Evolutionary conservation across 2,113 vertebrate species (phyloP).

Genomic region (Turdus rufiventris): DNA sequence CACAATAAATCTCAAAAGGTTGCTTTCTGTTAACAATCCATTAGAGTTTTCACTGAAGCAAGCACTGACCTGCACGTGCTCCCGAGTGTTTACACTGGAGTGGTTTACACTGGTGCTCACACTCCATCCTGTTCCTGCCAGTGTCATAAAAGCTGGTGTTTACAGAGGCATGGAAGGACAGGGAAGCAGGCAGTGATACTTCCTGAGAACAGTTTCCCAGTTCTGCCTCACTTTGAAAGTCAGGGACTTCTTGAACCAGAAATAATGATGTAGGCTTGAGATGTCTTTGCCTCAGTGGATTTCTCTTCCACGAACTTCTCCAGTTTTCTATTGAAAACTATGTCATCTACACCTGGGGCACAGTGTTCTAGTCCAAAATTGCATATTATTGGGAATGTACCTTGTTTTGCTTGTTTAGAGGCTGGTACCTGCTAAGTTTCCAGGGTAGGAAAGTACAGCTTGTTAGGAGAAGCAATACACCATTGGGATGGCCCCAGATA

Average conservation of each 20-base stretch:
- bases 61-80: not conserved
- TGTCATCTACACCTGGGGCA: not conserved
- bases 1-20: not conserved
- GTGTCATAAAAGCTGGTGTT: not conserved
- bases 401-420: not conserved
- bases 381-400: not conserved
- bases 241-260: not conserved
- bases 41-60: not conserved
- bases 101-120: not conserved
- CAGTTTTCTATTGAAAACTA: not conserved
- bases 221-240: not conserved
- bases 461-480: not conserved
- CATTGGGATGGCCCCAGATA: not conserved
- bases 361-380: not conserved
- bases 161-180: not conserved
- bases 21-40: not conserved
- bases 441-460: not conserved
- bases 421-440: not conserved
- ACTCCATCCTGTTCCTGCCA: not conserved
- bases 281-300: not conserved
- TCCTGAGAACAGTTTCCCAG: not conserved
- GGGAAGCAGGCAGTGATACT: not conserved
- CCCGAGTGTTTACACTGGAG: not conserved
- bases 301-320: not conserved
- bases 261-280: not conserved